Evolutionary conservation across 2,797 vertebrate species (phyloP), one percentile per base, ranked within the genome.

Genomic region (Gorsachius magnificus): DNA sequence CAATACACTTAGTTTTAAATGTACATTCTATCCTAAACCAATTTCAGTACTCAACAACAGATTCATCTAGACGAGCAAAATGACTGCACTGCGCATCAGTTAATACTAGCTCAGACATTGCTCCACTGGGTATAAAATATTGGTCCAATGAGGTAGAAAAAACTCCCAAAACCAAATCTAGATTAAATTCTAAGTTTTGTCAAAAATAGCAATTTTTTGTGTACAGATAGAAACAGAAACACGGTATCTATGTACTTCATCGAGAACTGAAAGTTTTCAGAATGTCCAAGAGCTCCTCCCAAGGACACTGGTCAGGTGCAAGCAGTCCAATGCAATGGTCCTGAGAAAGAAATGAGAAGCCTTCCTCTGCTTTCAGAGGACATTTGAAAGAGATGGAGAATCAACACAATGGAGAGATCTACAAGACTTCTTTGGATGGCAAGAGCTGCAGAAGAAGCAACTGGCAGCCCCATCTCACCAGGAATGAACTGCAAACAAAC

Each of bases 271-370:
- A 72, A 31, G 18, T 20, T 71, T 90, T 33, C 26, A 43, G 29
- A 45, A 78, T 14, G 11, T 57, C 33, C 54, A 78, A 63, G 50
- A 86, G 20, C 13, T 53, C 5, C 18, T 78, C 20, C 31, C 10
- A 2, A 3, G 12, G 24, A 63, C 43, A 14, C 10, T 16, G 24
- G 15, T 6, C 18, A 79, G 56, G 61, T 2, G 2, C 6, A 84
- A 85, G 28, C 16, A 66, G 43, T 8, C 26, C 56, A 77, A 3
- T 0, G 0, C 11, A 75, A 46, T 1, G 2, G 71, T 45, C 20
- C 29, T 18, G 5, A 92, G 61, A 65, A 76, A 89, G n/a, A 89
- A 76, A 48, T 15, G 5, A 38, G 5, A 21, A 45, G 21, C 8
- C 26, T 76, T 50, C 56, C 58, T 43, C 48, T 86, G 18, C 13